Base-by-base conservation (phyloP, 2,113 vertebrate genomes). In the Dicrurus megarhynchus region DNA sequence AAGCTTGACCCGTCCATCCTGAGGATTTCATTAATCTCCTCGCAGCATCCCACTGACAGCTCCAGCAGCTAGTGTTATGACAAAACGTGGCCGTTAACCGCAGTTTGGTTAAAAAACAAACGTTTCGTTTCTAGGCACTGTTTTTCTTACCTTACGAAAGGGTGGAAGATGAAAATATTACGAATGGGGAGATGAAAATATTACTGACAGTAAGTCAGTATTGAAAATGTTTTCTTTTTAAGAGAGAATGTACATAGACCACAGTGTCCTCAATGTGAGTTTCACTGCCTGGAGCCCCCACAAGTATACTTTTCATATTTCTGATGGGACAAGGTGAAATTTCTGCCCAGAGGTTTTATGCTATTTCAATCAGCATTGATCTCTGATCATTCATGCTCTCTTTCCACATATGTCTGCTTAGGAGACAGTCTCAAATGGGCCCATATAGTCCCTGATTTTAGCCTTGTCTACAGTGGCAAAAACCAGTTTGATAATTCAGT, bases 141-240 rank as follows among this genome's bases (percentile, higher is more conserved):
- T 81, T 95, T 90, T 91, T 93, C 93, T 91, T 91, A 94, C 90
- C 70, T 93, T 90, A 77, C 1, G 4, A 85, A 91, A 89, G 87
- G n/a, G 68, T 75, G 73, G 73, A 90, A 90, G 82, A 90, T 88
- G 78, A 95, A 95, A 89, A 93, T 76, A 92, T 84, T 91, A 53
- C 77, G n/a, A n/a, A n/a, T n/a, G n/a, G 73, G 73, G 89, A 90
- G 82, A 90, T 88, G 78, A 95, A 95, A 89, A 93, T 76, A 92
- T 84, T 91, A 53, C 77, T 53, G 91, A 89, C 88, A 94, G 57
- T 80, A 82, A 96, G 84, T 92, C 91, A 95, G 83, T 94, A 95
- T 84, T 89, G 91, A 84, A 89, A 94, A 94, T 93, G 57, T 90
- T 95, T 90, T 96, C n/a, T 65, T 79, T 85, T 67, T 57, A 81